Base-by-base conservation (phyloP, 2,797 vertebrate genomes). In the Australoheros facetus region DNA sequence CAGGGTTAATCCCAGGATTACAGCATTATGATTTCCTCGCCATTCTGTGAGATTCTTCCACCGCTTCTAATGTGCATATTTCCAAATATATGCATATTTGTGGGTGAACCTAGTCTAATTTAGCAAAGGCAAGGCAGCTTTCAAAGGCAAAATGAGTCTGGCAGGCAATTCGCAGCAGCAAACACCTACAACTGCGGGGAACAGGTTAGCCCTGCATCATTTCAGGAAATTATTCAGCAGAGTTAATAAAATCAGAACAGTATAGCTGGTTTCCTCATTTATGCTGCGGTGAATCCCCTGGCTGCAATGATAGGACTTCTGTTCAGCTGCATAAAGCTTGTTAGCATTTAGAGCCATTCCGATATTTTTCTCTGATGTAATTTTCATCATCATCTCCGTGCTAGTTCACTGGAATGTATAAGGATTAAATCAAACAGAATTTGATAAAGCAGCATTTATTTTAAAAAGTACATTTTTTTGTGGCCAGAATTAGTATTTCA, bases 211-310 rank as follows among this genome's bases (percentile, higher is more conserved):
- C 51, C 79, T 16, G 34, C 60, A 30, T 84, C 80, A 81, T 84
- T 90, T 74, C 54, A 85, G 83, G 78, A 91, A 88, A 92, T 92
- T 77, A 89, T 89, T 92, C 78, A 80, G 62, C 62, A 74, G 42
- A 70, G 77, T 80, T 89, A 83, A 89, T 88, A 85, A 79, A 89
- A 81, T 75, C 77, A 71, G 72, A 73, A 64, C 48, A 60, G 55
- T 77, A 70, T 32, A 78, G 81, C 75, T 78, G 74, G 84, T 81
- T 48, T 73, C 75, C 70, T 80, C 30, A 30, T 64, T 81, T 77
- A 59, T 80, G 30, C 51, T 62, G 32, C 45, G 39, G 51, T 60
- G 19, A 56, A 28, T 82, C 72, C 70, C 71, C 39, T 78, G 72
- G 79, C 57, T 88, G 53, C 32, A 30, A 75, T 45, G 32, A 74